Evolutionary conservation across 92 coral and sea anemone species (phyloP), one percentile per base, ranked within the genome.

Genomic region (Metridium senile): DNA sequence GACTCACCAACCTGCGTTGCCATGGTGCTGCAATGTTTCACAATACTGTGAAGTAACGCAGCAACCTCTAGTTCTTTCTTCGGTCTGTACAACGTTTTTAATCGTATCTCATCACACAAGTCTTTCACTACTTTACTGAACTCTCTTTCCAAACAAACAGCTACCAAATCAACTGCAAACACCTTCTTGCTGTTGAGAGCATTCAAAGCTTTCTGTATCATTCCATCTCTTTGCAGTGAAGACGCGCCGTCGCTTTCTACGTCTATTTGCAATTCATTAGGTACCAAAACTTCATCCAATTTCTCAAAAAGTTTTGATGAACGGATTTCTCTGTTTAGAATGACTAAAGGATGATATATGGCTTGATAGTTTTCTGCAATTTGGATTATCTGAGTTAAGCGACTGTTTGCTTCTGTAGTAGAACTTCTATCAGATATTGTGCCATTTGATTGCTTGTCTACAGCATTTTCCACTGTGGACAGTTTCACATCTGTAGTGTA

Each of bases 291-390:
- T 52, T 71, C 39, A 43, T 69, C 70, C 90, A 89, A 88, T 20
- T 62, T 56, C 25, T 75, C 77, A 45, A 91, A 59, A 1, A 72
- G 72, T 9, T 82, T 56, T 26, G 80, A 66, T 18, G 84, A 53
- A 49, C 31, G 68, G 27, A 74, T 25, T 2, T 73, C 79, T 56
- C 87, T 87, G 62, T 63, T 81, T 11, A 91, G 70, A 10, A 85
- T 75, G 19, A 89, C 78, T 34, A 84, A 62, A 10, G 98, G 97
- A 75, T 94, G 98, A 77, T 83, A 94, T 1, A 84, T 62, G 0
- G 98, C 86, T 58, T 76, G 70, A 76, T 91, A 94, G 22, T 33
- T 61, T 20, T 72, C 58, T 26, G 89, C 92, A 18, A 76, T 52
- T 22, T 46, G 51, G 3, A 78, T 63, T 26, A 94, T 91, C 64